A percentile compares a stretch with the other conserved stretches of the same genome.
Conservation (phyloP, 2,797 vertebrate genomes). For the Pseudochirops corinnae region DNA sequence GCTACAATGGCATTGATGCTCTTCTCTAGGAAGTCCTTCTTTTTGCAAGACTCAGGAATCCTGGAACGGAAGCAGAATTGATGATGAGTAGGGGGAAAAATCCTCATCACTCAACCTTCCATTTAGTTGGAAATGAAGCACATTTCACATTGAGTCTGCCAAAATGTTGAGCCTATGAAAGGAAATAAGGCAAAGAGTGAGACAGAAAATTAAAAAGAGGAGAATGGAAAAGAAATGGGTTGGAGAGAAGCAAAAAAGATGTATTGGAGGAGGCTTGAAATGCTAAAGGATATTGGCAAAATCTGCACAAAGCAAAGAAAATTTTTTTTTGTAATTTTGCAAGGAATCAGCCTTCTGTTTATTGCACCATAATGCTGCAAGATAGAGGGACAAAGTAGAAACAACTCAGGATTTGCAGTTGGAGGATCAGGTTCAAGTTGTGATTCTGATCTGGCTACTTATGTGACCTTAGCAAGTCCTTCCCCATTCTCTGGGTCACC, state of each 20-base stretch:
- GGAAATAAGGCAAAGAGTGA: background rate
- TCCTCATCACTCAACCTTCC: background rate
- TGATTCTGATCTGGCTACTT: background rate
- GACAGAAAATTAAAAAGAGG: background rate
- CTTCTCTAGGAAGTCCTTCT: slow-evolving; percentile 65
- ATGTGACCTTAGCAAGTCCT: background rate
- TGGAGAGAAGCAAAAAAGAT: background rate
- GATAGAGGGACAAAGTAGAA: background rate
- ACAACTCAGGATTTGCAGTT: background rate
- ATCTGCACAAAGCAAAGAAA: background rate
- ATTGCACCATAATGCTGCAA: background rate
- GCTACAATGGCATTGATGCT: slow-evolving; percentile 43
- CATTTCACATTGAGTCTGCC: background rate
- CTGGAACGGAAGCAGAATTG: slow-evolving; percentile 48
- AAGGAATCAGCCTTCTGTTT: background rate
- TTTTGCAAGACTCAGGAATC: slow-evolving; percentile 1
- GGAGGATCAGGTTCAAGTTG: background rate
- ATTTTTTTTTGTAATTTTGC: accelerated
- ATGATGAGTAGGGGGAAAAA: slow-evolving; percentile 17
- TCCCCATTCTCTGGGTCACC: background rate
- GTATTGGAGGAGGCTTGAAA: background rate
- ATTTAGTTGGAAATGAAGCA: background rate
- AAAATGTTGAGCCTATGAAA: slow-evolving; percentile 24
- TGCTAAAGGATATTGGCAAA: background rate
- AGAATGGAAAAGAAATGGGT: background rate